Evolutionary conservation across 2,797 vertebrate species (phyloP).

Genomic region (Argya squamiceps): DNA sequence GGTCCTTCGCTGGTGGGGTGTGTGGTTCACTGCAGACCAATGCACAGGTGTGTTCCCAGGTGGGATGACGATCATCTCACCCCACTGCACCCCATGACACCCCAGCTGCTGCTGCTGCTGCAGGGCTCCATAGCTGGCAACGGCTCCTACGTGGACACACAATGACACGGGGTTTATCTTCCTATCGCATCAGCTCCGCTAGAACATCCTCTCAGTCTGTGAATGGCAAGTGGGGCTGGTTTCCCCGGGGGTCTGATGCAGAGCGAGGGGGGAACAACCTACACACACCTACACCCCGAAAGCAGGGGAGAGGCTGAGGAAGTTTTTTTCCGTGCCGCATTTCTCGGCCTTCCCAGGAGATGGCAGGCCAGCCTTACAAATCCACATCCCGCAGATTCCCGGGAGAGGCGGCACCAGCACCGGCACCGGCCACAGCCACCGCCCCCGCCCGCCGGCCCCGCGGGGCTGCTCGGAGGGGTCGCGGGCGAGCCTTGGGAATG

Average conservation of each 20-base stretch:
- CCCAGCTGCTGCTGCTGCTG: neutral
- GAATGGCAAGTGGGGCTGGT: neutral
- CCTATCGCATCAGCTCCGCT: fast-evolving
- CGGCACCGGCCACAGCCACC: too few relatives aligned
- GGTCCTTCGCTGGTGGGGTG: too few relatives aligned
- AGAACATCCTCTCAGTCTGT: neutral
- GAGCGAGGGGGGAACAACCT: neutral
- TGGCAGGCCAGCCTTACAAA: neutral
- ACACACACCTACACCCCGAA: too few relatives aligned
- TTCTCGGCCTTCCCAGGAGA: constrained; percentile 17
- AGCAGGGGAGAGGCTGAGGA: neutral
- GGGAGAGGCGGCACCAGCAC: too few relatives aligned
- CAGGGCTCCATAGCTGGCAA: neutral
- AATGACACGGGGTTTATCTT: fast-evolving
- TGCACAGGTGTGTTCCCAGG: fast-evolving
- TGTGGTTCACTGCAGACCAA: neutral
- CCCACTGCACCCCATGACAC: fast-evolving
- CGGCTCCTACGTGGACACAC: fast-evolving
- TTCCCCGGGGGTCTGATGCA: neutral
- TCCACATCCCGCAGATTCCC: neutral
- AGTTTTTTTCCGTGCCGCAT: neutral
- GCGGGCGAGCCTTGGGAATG: neutral
- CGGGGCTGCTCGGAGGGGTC: fast-evolving
- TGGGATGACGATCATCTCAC: neutral
- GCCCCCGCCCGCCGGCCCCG: neutral